Evolutionary conservation across 1,140 invertebrate genomes (phyloP), one percentile per base, ranked within the genome.

Genomic region (Dufourea novaeangliae): DNA sequence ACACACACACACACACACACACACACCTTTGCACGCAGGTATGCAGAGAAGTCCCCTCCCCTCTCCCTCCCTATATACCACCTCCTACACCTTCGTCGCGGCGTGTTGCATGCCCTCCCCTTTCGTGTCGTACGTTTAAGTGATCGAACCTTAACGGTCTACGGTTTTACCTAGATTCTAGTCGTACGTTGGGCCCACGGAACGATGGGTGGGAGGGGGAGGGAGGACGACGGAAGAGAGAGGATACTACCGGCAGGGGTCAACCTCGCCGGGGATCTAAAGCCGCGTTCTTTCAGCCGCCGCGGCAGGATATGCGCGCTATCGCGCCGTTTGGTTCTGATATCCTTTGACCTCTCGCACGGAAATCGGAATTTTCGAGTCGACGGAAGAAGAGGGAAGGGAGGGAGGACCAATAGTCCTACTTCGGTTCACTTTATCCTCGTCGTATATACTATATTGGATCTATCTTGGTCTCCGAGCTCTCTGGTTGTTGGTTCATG

Each of bases 111-210:
- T 78, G 68, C 75, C 59, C 82, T 82, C 80, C 70, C 73, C 75
- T 88, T 87, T 84, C 83, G 80, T 85, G 85, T 87, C 85, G 81
- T 88, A 85, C 85, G 85, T 89, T 89, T 88, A 84, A 89, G 85
- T 84, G 86, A 89, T 89, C 88, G 88, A 86, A 88, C 84, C 86
- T 89, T 89, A 89, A 89, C 88, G 88, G 88, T 89, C 87, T 88
- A 86, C 83, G 79, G 82, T 69, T 83, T 86, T 84, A 89, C 82
- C 83, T 86, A 89, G 84, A 87, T 89, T 87, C 88, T 88, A 84
- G 74, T 80, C 86, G 84, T 84, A 78, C 82, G 71, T 79, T n/a
- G n/a, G n/a, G n/a, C n/a, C n/a, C n/a, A n/a, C n/a, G n/a, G n/a
- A n/a, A n/a, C n/a, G 54, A 66, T n/a, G 27, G 29, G 1, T 14